These are phyloP conservation scores for Pseudanteris insignis DNA, from an alignment of 2,888 invertebrate genomes.

Conservation along the genomic window DNA sequence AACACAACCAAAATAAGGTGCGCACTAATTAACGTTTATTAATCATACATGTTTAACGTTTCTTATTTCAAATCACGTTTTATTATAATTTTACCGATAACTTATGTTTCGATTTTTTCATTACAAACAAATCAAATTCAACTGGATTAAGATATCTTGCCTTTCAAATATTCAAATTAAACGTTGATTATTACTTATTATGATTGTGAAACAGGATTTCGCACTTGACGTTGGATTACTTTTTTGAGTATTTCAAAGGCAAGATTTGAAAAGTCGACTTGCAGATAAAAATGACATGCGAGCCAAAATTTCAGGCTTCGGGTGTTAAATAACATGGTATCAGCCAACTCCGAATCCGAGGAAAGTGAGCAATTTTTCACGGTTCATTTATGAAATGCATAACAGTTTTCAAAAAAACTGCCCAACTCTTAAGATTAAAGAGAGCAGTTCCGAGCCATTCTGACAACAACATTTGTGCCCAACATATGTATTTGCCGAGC, in stretches of 20 bases:
- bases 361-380: constrained; percentile 22
- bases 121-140: too few relatives aligned
- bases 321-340: constrained; percentile 17
- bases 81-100: too few relatives aligned
- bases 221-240: constrained; percentile 3
- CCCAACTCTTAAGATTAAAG: neutral
- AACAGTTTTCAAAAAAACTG: constrained; percentile 6
- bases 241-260: neutral
- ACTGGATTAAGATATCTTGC: too few relatives aligned
- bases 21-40: constrained; percentile 14
- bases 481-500: neutral
- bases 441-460: neutral
- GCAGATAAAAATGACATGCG: constrained; percentile 8
- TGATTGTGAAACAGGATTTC: constrained; percentile 6
- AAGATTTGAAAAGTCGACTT: constrained; percentile 7
- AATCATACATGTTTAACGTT: constrained; percentile 7
- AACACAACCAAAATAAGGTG: constrained; percentile 5
- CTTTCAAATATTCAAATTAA: neutral
- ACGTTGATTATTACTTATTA: constrained; percentile 3
- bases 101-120: too few relatives aligned
- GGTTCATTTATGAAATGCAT: constrained; percentile 10
- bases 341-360: neutral
- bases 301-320: constrained; percentile 9
- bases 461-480: neutral
- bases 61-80: too few relatives aligned